Percentiles rank a stretch among this genome's conserved stretches.
phyloP scores from a whole-genome alignment of 1,140 invertebrate species.

The Leptestheria dahalacensis region DNA sequence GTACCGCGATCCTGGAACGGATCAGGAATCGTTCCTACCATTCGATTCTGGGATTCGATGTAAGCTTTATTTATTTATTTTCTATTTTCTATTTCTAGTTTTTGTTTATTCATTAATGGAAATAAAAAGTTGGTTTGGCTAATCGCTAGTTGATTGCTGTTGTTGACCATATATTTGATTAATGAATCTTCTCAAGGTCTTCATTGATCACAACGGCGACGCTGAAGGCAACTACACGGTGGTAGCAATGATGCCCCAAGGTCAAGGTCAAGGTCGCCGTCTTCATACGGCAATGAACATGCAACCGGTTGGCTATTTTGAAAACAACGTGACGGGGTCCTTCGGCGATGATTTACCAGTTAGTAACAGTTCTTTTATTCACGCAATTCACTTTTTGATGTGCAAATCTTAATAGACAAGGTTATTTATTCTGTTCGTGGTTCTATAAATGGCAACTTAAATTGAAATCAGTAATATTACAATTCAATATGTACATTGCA shows the following conservation, averaged over 20 bases:
- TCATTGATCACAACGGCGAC: constrained; percentile 73
- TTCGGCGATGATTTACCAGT: constrained; percentile 25
- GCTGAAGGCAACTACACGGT: constrained; percentile 83
- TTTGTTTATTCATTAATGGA: too few relatives aligned
- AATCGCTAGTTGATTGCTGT: too few relatives aligned
- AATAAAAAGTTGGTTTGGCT: too few relatives aligned
- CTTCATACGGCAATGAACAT: too few relatives aligned
- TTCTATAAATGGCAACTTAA: too few relatives aligned
- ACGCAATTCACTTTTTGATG: background rate
- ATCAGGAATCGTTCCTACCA: constrained; percentile 57
- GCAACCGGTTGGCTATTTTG: constrained; percentile 55
- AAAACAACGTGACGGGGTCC: constrained; percentile 33
- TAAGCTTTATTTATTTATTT: constrained; percentile 28
- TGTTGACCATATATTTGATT: too few relatives aligned
- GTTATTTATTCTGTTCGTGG: too few relatives aligned
- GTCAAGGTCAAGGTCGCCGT: constrained; percentile 21
- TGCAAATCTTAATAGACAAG: background rate
- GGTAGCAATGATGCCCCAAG: constrained; percentile 48
- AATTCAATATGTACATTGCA: too few relatives aligned
- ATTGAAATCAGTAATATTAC: too few relatives aligned
- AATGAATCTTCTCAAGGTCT: constrained; percentile 41
- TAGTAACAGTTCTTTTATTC: constrained; percentile 19
- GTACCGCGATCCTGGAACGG: constrained; percentile 47
- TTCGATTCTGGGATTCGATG: constrained; percentile 57
- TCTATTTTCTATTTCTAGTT: constrained; percentile 5